Conservation (phyloP, 2,797 vertebrate genomes). For the Muscicapa striata region DNA sequence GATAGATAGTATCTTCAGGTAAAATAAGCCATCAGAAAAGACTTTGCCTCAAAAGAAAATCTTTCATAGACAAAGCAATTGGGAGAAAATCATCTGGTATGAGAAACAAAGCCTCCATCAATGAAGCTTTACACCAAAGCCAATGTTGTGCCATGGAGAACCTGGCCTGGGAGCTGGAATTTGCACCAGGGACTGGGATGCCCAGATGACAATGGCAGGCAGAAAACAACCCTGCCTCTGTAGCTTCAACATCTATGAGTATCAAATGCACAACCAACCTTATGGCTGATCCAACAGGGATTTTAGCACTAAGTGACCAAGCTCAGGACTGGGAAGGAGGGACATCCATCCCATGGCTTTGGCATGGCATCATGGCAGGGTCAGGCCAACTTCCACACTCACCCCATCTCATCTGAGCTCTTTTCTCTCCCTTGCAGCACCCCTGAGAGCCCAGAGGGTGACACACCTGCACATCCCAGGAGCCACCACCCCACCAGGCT, state of each 20-base stretch:
- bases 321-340: neutral
- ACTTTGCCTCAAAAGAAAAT: neutral
- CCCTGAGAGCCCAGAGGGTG: neutral
- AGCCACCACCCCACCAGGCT: neutral
- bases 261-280: neutral
- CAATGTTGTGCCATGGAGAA: rapidly evolving
- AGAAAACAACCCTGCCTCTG: neutral
- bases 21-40: neutral
- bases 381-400: neutral
- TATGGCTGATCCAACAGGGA: neutral
- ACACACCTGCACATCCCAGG: neutral
- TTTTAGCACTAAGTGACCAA: neutral
- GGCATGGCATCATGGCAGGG: rapidly evolving
- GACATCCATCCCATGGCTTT: neutral
- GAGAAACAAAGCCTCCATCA: neutral
- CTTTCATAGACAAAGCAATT: neutral
- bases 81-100: neutral
- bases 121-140: neutral
- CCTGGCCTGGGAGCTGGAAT: neutral
- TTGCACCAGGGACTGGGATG: neutral
- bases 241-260: neutral
- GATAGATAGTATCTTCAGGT: neutral
- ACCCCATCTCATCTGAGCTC: neutral
- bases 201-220: neutral
- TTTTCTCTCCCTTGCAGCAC: neutral